These are phyloP conservation scores for Apistogramma diplotaenia DNA, from an alignment of 2,113 vertebrate species.

Conservation along the genomic window DNA sequence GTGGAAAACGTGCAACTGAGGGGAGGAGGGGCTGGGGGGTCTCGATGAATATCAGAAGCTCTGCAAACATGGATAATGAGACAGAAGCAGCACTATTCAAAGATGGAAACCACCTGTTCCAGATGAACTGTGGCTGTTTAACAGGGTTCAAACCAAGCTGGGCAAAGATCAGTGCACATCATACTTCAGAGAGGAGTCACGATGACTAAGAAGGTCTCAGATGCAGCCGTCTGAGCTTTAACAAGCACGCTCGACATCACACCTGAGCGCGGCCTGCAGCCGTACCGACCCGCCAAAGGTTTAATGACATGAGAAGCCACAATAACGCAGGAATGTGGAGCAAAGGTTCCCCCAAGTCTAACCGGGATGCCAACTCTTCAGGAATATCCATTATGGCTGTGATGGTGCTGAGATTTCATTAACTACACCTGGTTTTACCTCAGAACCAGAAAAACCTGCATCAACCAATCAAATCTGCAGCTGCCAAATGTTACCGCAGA, in stretches of 20 bases:
- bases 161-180: neutral
- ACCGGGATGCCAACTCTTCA: neutral
- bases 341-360: conserved; percentile 17
- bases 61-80: neutral
- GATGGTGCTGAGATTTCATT: neutral
- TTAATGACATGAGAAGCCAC: conserved; percentile 56
- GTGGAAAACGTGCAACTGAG: conserved; percentile 2
- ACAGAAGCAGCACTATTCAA: neutral
- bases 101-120: neutral
- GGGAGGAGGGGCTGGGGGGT: neutral
- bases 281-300: conserved; percentile 29
- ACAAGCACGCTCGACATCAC: conserved; percentile 21
- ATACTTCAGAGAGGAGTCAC: neutral
- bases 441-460: neutral
- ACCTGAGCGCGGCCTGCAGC: conserved; percentile 57
- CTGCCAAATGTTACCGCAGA: conserved; percentile 28
- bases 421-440: conserved; percentile 18
- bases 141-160: neutral
- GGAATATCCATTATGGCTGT: conserved; percentile 2
- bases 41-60: conserved; percentile 1
- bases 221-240: conserved; percentile 21
- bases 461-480: conserved; percentile 13
- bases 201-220: neutral
- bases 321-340: conserved; percentile 35
- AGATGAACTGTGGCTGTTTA: neutral